Percentiles rank a stretch among this genome's conserved stretches.
These are phyloP conservation scores for Neodon shergylaensis DNA, from an alignment of 2,113 vertebrate species.

Conservation along the genomic window DNA sequence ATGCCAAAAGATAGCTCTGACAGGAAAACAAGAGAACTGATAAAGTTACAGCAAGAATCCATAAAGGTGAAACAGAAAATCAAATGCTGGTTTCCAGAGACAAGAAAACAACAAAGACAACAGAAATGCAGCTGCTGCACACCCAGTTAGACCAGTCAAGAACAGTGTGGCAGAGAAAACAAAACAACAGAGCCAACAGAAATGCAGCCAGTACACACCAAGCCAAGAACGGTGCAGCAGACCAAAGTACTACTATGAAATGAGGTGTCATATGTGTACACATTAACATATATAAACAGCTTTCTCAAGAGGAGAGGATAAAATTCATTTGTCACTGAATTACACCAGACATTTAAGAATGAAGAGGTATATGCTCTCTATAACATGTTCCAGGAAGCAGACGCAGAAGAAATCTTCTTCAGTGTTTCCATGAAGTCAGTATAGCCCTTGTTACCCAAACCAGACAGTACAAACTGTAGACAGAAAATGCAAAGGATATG, in stretches of 20 bases:
- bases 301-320: neutral
- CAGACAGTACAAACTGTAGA: neutral
- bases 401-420: neutral
- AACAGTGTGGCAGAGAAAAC: neutral
- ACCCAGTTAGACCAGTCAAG: neutral
- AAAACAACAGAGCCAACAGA: neutral
- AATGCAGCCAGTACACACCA: neutral
- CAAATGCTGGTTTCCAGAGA: neutral
- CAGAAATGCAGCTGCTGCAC: neutral
- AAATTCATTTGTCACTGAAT: neutral
- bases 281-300: neutral
- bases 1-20: neutral
- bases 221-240: too few relatives aligned
- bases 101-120: neutral
- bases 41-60: neutral
- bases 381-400: neutral
- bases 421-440: neutral
- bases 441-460: neutral
- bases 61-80: neutral
- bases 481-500: neutral
- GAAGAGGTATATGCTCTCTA: neutral
- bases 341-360: neutral
- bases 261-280: neutral
- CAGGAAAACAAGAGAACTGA: neutral
- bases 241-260: neutral